Evolutionary conservation across 2,888 invertebrate species (phyloP).

Genomic region (Agrotis puta): DNA sequence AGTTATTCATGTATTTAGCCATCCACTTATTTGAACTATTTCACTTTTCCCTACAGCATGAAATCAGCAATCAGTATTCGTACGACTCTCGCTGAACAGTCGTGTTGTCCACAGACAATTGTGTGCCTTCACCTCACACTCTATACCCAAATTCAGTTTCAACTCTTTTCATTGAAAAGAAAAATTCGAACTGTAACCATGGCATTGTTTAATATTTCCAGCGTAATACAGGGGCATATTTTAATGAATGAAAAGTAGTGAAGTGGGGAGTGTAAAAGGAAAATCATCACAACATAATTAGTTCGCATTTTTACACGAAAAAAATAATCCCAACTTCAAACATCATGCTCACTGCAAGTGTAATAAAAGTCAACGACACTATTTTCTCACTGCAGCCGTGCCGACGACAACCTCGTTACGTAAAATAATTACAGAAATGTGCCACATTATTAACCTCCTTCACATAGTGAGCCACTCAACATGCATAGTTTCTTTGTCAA

Average conservation of each 20-base stretch:
- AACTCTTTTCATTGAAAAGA: no score
- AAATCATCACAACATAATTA: background rate
- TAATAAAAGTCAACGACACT: conserved; percentile 55
- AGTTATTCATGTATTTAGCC: no score
- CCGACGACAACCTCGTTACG: conserved; percentile 69
- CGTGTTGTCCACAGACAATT: background rate
- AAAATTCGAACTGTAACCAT: no score
- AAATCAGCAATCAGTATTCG: no score
- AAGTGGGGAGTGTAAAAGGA: background rate
- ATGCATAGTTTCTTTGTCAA: conserved; percentile 41
- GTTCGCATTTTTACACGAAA: background rate
- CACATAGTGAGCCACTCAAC: conserved; percentile 19
- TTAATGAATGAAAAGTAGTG: no score
- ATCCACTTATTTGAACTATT: no score
- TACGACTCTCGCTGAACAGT: background rate
- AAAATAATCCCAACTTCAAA: background rate
- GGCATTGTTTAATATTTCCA: background rate
- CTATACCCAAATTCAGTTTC: background rate
- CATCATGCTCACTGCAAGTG: background rate
- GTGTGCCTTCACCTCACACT: no score
- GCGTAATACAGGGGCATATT: background rate
- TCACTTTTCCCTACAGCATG: no score
- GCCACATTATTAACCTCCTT: conserved; percentile 70
- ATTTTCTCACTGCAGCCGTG: conserved; percentile 60
- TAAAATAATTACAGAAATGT: conserved; percentile 73